Conservation (phyloP, 2,888 invertebrate species). For the Lasioglossum figueresi region DNA sequence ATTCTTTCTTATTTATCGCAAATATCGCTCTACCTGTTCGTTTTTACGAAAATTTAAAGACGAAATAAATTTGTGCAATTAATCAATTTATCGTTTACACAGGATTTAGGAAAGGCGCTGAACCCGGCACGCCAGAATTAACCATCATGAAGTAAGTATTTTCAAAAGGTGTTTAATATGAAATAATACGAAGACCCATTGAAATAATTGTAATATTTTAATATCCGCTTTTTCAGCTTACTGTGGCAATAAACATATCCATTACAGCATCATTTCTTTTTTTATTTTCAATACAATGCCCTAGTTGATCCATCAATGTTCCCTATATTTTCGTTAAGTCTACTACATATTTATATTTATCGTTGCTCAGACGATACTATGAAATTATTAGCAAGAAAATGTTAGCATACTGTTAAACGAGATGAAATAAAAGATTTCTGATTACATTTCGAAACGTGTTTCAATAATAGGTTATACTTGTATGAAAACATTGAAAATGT, state of each 20-base stretch:
- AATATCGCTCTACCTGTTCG: not conserved
- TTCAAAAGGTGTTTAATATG: not conserved
- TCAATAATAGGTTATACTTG: not conserved
- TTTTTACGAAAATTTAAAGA: not conserved
- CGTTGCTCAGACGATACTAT: not conserved
- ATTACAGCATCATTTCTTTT: not conserved
- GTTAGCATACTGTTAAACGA: slow-evolving; percentile 13
- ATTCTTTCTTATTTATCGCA: not conserved
- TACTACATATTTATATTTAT: slow-evolving; percentile 4
- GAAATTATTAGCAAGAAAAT: slow-evolving; percentile 24
- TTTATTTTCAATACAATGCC: slow-evolving; percentile 2
- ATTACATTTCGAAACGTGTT: not conserved
- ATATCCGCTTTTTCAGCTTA: slow-evolving; percentile 80
- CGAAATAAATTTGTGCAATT: slow-evolving; percentile 31
- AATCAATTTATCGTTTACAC: slow-evolving; percentile 62
- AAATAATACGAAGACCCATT: not conserved
- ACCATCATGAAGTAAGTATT: slow-evolving; percentile 85
- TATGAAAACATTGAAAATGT: not conserved
- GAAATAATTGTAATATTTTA: slow-evolving; percentile 38
- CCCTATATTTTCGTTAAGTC: slow-evolving; percentile 23
- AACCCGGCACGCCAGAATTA: slow-evolving; percentile 89
- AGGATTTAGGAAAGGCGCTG: slow-evolving; percentile 89
- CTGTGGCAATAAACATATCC: slow-evolving; percentile 80
- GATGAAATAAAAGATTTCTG: slow-evolving; percentile 28
- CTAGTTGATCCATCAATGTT: not conserved